Percentiles rank a stretch among this genome's conserved stretches.
These are phyloP conservation scores for Pelosia muscerda DNA, from an alignment of 2,888 invertebrate species.

Conservation along the genomic window DNA sequence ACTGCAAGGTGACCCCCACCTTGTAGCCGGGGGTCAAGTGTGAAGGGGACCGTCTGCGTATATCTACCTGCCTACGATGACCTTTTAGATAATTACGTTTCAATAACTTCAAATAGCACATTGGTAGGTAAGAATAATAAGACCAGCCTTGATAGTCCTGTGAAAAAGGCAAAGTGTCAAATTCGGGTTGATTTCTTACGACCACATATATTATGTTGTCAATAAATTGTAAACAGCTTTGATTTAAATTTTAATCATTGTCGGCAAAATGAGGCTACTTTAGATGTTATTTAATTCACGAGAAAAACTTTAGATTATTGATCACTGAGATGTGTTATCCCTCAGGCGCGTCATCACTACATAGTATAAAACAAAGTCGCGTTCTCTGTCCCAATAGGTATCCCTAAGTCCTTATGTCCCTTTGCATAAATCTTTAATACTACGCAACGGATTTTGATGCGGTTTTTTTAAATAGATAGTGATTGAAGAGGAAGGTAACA, in stretches of 20 bases:
- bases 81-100: slow-evolving; percentile 43
- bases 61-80: slow-evolving; percentile 35
- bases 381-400: no score
- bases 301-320: no score
- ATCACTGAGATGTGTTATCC: no score
- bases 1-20: slow-evolving; percentile 57
- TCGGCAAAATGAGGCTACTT: background rate
- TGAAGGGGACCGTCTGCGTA: slow-evolving; percentile 58
- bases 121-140: background rate
- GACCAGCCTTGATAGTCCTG: background rate
- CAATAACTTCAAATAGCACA: background rate
- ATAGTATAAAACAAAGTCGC: no score
- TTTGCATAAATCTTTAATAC: no score
- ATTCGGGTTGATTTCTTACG: background rate
- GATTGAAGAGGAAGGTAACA: no score
- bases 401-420: no score
- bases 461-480: no score
- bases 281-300: no score
- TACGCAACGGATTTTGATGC: no score
- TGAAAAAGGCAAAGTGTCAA: background rate
- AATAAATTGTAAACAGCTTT: background rate
- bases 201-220: background rate
- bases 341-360: no score
- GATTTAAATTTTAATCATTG: background rate
- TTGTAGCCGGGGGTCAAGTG: slow-evolving; percentile 46